Conservation (phyloP, 2,797 vertebrate genomes). For the Hafferia zeledoni region DNA sequence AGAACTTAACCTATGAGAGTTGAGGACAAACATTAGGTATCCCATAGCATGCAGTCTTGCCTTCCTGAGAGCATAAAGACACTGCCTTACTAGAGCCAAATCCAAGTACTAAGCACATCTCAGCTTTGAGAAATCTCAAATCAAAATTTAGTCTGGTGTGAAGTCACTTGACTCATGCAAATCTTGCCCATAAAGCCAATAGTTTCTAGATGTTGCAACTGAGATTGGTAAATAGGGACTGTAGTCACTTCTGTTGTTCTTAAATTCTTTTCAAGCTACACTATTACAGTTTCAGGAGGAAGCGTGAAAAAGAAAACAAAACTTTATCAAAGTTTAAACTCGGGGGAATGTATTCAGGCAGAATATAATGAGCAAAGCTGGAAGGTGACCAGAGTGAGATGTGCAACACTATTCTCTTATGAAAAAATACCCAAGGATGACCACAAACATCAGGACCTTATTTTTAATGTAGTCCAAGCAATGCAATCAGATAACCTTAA, state of each 20-base stretch:
- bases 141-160: neutral
- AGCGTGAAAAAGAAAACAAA: slow-evolving; percentile 8
- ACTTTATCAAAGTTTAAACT: neutral
- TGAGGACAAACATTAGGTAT: neutral
- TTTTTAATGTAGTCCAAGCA: neutral
- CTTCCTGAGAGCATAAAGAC: neutral
- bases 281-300: neutral
- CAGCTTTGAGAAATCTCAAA: neutral
- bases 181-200: neutral
- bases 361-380: neutral
- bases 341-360: neutral
- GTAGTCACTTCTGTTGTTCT: neutral
- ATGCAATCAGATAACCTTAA: neutral
- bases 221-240: neutral
- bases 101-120: neutral
- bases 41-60: neutral
- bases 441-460: neutral
- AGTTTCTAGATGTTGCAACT: neutral
- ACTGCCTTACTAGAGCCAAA: neutral
- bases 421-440: neutral
- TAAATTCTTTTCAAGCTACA: neutral
- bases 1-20: neutral
- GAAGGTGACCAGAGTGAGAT: neutral
- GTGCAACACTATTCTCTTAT: neutral
- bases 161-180: neutral